These are phyloP conservation scores for Phaethon lepturus DNA, from an alignment of 2,113 vertebrate genomes.

Conservation along the genomic window DNA sequence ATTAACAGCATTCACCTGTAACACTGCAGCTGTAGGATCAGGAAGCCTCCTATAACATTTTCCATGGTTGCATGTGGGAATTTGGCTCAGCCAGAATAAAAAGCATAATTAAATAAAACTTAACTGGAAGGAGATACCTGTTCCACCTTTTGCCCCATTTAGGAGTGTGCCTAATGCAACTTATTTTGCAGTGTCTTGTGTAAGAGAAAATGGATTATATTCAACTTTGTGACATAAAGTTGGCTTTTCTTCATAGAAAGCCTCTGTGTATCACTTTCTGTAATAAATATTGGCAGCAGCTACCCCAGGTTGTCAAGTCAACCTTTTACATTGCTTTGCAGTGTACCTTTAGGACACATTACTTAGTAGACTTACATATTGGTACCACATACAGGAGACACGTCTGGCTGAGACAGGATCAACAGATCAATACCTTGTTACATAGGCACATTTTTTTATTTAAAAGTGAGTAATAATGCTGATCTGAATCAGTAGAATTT, in stretches of 20 bases:
- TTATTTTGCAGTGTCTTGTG: neutral
- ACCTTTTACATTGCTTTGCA: neutral
- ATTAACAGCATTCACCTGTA: neutral
- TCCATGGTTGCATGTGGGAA: neutral
- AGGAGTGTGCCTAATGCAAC: neutral
- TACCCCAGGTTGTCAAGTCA: neutral
- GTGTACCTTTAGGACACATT: neutral
- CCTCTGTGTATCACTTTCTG: neutral
- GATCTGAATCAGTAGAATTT: neutral
- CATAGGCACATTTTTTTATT: neutral
- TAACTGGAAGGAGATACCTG: rapidly evolving
- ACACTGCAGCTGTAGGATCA: neutral
- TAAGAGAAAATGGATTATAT: neutral
- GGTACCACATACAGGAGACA: neutral
- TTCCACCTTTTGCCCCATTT: neutral
- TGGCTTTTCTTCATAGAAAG: neutral
- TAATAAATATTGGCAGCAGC: neutral
- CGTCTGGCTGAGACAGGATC: rapidly evolving
- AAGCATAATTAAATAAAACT: neutral
- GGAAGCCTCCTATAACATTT: neutral
- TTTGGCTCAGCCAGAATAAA: neutral
- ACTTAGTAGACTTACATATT: neutral
- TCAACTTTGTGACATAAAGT: neutral
- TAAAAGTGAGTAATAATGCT: neutral
- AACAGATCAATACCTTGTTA: neutral